Evolutionary conservation across 2,113 vertebrate species (phyloP), one percentile per base, ranked within the genome.

Genomic region (Ictalurus punctatus): DNA sequence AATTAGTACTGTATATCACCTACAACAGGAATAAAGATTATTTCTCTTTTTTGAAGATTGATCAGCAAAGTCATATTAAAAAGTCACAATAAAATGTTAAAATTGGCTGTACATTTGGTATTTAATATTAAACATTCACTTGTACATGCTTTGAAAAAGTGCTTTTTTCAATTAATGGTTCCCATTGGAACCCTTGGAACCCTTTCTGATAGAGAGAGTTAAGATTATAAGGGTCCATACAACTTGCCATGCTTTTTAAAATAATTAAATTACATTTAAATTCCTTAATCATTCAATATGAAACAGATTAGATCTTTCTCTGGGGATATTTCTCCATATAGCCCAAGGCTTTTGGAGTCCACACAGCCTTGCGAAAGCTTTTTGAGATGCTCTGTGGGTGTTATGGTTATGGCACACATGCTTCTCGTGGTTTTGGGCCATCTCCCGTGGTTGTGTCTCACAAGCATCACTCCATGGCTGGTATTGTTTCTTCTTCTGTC

Each of bases 361-460:
- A 82, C 85, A 80, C 44, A 58, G 81, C 34, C 86, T 74, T 84
- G 56, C 87, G 65, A 85, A 90, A 88, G 52, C 44, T 87, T 89
- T 93, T 91, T 92, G 91, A 92, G 89, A 92, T 90, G 94, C 93
- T 88, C 54, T 17, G 96, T 95, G 93, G 96, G 96, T 34, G 94
- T 91, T 90, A 89, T 90, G 92, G 90, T 94, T 87, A 91, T 83
- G 87, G 93, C 92, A 86, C 58, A 89, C 94, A 96, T 96, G 95
- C 95, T 92, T 94, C 85, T 89, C 76, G 34, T 92, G 92, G 93
- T 93, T 94, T 89, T 88, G 93, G 93, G 93, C 92, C 94, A 87
- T 94, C 93, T 93, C 91, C 94, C 91, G 21, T 93, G 92, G 93
- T 95, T 94, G 91, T 94, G 95, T 94, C 95, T 95, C 93, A 95